phyloP scores from a whole-genome alignment of 2,113 vertebrate genomes.

The Tenrec ecaudatus region DNA sequence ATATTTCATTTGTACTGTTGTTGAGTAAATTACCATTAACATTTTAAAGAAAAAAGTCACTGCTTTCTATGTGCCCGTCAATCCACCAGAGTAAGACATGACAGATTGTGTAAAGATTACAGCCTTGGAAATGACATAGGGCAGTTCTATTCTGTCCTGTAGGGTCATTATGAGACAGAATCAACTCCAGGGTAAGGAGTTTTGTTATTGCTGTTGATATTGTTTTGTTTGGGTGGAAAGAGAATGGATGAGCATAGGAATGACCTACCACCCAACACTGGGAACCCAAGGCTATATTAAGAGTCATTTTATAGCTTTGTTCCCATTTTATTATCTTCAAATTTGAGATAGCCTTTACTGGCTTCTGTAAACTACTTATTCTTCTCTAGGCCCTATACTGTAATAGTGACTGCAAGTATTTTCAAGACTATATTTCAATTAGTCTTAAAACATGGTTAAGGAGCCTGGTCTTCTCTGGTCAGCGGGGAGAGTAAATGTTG shows the following conservation, averaged over 20 bases:
- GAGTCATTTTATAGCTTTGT: background rate
- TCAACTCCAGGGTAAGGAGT: background rate
- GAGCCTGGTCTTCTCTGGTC: background rate
- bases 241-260: background rate
- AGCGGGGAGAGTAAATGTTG: background rate
- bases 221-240: background rate
- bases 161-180: background rate
- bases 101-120: background rate
- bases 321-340: background rate
- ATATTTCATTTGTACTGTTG: background rate
- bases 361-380: too few relatives aligned
- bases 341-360: background rate
- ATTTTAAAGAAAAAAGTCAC: background rate
- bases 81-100: background rate
- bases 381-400: background rate
- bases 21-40: background rate
- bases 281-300: background rate
- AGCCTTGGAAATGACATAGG: background rate
- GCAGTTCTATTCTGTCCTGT: background rate
- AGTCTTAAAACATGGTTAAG: background rate
- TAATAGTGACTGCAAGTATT: background rate
- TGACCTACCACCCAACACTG: background rate
- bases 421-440: background rate
- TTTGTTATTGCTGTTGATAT: background rate
- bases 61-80: background rate